Evolutionary conservation across 2,888 invertebrate species (phyloP), one percentile per base, ranked within the genome.

Genomic region (Subacronicta megacephala): DNA sequence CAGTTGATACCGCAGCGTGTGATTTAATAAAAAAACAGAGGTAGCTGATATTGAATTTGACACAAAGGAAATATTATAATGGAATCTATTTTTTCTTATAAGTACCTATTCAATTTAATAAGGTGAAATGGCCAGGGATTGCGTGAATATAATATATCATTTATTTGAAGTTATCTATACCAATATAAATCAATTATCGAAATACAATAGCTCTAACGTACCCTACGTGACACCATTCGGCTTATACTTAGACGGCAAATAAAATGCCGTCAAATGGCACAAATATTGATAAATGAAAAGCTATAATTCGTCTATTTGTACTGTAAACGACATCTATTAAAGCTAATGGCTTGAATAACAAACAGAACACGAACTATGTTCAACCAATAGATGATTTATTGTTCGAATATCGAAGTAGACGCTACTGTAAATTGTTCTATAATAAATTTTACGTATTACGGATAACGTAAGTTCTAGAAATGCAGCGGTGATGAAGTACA

Each of bases 281-380:
- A 36, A 62, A 52, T 60, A 44, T 31, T 40, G 35, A 53, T 70
- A 53, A 60, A 60, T 50, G 55, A 50, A 64, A 55, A 45, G 38
- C 35, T 51, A 63, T 52, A 44, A 54, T 35, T 38, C 31, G 10
- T 50, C 36, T 45, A 52, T 57, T 60, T 63, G 56, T 59, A 42
- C 23, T 40, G 63, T 40, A 42, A 63, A 20, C 41, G 69, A 73
- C 58, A 45, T 54, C 42, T 56, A 71, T 61, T 62, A 55, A 57
- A 50, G 62, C 62, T 70, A 72, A 73, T 70, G 70, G 64, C 58
- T 67, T 71, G 74, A 63, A 71, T 74, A 64, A 64, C 54, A 71
- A 72, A 64, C 49, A 62, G 59, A 55, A 40, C 47, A 47, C 37
- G 42, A 45, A 44, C 51, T 46, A 45, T 49, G 52, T 49, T 51